phyloP scores from a whole-genome alignment of 2,888 invertebrate genomes.

The Tromatobia lineatoria region DNA sequence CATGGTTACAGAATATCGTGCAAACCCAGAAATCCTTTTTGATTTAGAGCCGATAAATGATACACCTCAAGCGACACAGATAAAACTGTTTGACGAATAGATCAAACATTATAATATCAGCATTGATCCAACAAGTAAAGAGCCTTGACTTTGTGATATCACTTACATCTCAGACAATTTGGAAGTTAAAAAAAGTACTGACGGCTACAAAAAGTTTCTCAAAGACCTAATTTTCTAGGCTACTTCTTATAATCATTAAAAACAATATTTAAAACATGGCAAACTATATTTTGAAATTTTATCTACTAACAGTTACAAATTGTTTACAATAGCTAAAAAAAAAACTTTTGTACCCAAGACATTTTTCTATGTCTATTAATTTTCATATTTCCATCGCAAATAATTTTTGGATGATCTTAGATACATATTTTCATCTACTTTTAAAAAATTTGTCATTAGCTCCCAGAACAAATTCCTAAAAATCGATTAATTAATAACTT shows the following conservation, averaged over 20 bases:
- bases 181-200: background rate
- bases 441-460: no score
- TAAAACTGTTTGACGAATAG: constrained; percentile 62
- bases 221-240: background rate
- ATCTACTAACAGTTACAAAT: background rate
- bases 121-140: constrained; percentile 70
- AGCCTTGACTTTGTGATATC: constrained; percentile 63
- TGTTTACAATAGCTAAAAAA: background rate
- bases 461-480: no score
- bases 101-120: constrained; percentile 57
- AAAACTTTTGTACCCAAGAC: background rate
- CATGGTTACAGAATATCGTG: constrained; percentile 57
- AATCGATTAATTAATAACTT: no score
- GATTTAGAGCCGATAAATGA: constrained; percentile 58
- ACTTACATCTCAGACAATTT: constrained; percentile 37
- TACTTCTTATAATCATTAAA: background rate
- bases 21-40: constrained; percentile 39
- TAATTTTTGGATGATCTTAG: background rate
- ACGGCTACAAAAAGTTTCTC: background rate
- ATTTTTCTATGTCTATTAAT: background rate
- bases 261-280: background rate
- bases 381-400: background rate
- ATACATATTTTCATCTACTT: background rate
- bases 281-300: background rate
- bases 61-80: constrained; percentile 50